These are phyloP conservation scores for Brachionus paranguensis DNA, from an alignment of 1,140 invertebrate species.

Conservation along the genomic window DNA sequence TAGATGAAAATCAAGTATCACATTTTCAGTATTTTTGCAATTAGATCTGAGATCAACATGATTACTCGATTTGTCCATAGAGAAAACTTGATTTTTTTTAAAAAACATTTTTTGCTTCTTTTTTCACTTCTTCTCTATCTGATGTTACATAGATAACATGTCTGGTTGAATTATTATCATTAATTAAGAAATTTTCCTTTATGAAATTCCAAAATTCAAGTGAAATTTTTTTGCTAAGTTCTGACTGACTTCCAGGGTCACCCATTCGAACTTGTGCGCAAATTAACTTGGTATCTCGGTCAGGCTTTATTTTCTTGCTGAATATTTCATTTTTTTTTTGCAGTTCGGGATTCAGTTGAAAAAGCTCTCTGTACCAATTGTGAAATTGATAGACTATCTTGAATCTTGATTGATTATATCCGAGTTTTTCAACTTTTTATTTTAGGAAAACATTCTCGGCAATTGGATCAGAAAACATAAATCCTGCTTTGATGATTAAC, in stretches of 20 bases:
- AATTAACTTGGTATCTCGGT: neutral
- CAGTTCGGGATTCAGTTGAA: neutral
- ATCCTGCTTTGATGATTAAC: neutral
- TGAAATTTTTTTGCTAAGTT: neutral
- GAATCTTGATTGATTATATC: neutral
- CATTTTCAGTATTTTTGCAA: neutral
- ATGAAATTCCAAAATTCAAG: neutral
- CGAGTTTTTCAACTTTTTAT: neutral
- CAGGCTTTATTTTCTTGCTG: neutral
- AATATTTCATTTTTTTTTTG: neutral
- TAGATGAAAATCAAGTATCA: neutral
- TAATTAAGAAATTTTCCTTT: neutral
- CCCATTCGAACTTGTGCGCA: slow-evolving; percentile 16
- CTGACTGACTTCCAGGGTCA: neutral
- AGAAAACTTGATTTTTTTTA: neutral
- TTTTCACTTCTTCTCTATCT: too few relatives aligned
- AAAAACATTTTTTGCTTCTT: too few relatives aligned
- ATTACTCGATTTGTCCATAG: neutral
- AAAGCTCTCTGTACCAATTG: neutral
- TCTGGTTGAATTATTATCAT: neutral
- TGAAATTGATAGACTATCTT: neutral
- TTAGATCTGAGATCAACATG: neutral
- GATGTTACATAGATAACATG: neutral
- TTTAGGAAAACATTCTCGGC: neutral
- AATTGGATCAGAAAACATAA: neutral